Evolutionary conservation across 2,113 vertebrate species (phyloP).

Genomic region (Otolemur garnettii): DNA sequence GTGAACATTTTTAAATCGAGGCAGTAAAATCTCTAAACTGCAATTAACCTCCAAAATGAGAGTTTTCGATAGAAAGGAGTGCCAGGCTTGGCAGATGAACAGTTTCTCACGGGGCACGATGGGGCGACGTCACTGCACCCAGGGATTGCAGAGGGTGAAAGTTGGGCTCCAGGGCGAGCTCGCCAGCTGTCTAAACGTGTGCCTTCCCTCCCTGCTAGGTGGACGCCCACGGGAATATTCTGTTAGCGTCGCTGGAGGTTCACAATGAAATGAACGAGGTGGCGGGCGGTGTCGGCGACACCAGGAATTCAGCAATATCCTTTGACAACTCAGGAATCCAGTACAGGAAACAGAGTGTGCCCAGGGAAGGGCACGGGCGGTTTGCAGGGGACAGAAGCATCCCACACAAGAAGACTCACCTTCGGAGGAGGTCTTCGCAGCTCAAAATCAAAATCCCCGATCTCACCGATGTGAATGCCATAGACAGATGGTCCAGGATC

Average conservation of each 20-base stretch:
- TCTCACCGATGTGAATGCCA: slow-evolving; percentile 98
- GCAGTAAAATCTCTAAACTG: slow-evolving; percentile 36
- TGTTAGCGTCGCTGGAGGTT: slow-evolving; percentile 96
- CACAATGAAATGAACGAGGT: slow-evolving; percentile 97
- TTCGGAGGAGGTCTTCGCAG: slow-evolving; percentile 96
- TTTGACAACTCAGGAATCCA: slow-evolving; percentile 97
- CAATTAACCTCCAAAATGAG: neutral
- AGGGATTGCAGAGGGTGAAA: neutral
- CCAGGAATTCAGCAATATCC: slow-evolving; percentile 94
- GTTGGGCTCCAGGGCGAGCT: no score
- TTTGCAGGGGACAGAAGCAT: slow-evolving; percentile 90
- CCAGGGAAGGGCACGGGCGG: slow-evolving; percentile 88
- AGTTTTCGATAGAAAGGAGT: neutral
- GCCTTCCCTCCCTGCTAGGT: slow-evolving; percentile 87
- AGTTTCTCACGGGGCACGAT: neutral
- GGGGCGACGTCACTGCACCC: rapidly evolving
- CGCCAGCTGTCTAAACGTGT: neutral
- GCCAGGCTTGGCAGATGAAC: rapidly evolving
- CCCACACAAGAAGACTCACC: slow-evolving; percentile 92
- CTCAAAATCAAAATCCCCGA: slow-evolving; percentile 99
- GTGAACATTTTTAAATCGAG: neutral
- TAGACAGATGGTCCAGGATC: slow-evolving; percentile 98
- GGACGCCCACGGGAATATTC: slow-evolving; percentile 97
- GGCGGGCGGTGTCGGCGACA: slow-evolving; percentile 90
- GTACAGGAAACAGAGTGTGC: slow-evolving; percentile 93